Evolutionary conservation across 2,113 vertebrate species (phyloP), one percentile per base, ranked within the genome.

Genomic region (Cricetomys ansorgei): DNA sequence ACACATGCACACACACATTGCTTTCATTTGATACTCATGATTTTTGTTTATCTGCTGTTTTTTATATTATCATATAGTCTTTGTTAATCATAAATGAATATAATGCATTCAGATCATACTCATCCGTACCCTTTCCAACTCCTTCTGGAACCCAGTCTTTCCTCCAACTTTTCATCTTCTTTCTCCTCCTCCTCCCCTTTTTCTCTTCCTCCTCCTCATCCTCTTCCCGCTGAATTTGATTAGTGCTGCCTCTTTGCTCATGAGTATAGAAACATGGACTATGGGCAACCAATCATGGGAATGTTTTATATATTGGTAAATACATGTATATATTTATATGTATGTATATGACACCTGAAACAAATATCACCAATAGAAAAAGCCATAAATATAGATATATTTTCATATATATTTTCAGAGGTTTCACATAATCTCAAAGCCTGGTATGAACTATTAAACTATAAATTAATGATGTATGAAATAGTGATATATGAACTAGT

Each of bases 391-490:
- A 37, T 5, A 48, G 29, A 86, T n/a, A 73, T 80, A 70, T 37
- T 19, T 75, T 88, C 92, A 23, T 13, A 70, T 62, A 80, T 2
- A 80, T 83, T 87, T 94, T 75, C 40, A 80, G 79, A 76, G 10
- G 0, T 94, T 90, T 81, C 25, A 27, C 65, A 76, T 87, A 88
- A 5, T 94, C 15, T 11, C 31, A 87, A 67, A 80, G 7, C 13
- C 37, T 95, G 31, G 31, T 53, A 85, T 69, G 29, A 87, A 40
- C 15, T 5, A 2, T 55, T 91, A 43, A 50, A n/a, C 21, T 93
- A 94, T 40, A 96, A 92, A 79, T 73, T 55, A 92, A 37, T 29
- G 7, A 79, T 29, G 45, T 34, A 13, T 87, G 87, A 92, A 65
- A n/a, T 55, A 92, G 31, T 29, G 7, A 79, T 29, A n/a, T 34